Percentiles rank a stretch among this genome's conserved stretches.
These are phyloP conservation scores for Apamea anceps DNA, from an alignment of 2,888 invertebrate genomes.

Conservation along the genomic window DNA sequence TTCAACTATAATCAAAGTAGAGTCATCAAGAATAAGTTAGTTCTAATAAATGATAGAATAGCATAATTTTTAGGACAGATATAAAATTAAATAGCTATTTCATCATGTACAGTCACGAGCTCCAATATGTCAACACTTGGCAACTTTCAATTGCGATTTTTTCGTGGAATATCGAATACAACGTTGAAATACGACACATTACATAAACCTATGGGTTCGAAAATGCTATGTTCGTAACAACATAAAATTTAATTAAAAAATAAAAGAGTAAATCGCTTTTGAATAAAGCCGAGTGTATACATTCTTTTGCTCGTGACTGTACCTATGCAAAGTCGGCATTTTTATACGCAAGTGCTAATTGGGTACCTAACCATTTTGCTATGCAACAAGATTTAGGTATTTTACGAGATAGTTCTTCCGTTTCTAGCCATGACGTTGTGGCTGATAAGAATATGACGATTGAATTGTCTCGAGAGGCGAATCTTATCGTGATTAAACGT, in stretches of 20 bases:
- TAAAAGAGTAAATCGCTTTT: too few species aligned
- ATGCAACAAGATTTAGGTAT: not conserved
- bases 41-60: not conserved
- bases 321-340: too few species aligned
- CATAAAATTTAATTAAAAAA: too few species aligned
- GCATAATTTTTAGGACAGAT: not conserved
- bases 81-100: not conserved
- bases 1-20: not conserved
- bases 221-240: too few species aligned
- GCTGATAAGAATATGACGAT: slow-evolving; percentile 5
- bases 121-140: too few species aligned
- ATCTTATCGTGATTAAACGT: slow-evolving; percentile 22
- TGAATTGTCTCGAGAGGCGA: slow-evolving; percentile 2
- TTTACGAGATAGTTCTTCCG: not conserved
- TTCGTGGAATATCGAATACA: too few species aligned
- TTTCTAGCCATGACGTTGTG: not conserved
- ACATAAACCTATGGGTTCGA: too few species aligned
- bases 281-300: too few species aligned
- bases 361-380: not conserved
- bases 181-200: too few species aligned
- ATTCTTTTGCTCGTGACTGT: too few species aligned
- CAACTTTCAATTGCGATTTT: too few species aligned
- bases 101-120: too few species aligned
- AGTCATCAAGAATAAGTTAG: not conserved
- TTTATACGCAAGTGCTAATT: not conserved